A percentile compares a stretch with the other conserved stretches of the same genome.
Evolutionary conservation across 1,140 invertebrate genomes (phyloP).

Genomic region (Aphis gossypii): DNA sequence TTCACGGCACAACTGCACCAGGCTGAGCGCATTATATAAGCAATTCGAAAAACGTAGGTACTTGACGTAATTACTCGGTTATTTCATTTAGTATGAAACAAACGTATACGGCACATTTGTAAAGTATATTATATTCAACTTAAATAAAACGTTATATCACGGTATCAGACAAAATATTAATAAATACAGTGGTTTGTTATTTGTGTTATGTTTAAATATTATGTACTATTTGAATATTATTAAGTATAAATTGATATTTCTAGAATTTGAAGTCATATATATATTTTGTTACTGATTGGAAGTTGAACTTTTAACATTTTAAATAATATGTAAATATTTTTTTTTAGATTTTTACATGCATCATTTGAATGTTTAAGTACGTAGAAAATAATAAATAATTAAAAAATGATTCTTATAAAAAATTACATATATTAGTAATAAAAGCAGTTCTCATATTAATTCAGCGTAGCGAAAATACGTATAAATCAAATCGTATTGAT

Average conservation of each 20-base stretch:
- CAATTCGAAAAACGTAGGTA: neutral
- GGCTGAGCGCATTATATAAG: neutral
- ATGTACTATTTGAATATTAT: neutral
- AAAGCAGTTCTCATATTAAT: no score
- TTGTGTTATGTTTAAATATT: neutral
- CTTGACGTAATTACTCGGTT: neutral
- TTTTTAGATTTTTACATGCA: no score
- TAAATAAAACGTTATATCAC: neutral
- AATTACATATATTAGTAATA: no score
- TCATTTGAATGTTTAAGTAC: no score
- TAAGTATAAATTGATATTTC: neutral
- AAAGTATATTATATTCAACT: neutral
- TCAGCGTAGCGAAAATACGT: no score
- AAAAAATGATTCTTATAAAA: no score
- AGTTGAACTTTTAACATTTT: neutral
- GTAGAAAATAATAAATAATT: no score
- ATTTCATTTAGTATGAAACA: neutral
- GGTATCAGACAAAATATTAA: neutral
- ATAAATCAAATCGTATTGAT: no score
- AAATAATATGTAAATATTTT: no score
- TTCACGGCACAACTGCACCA: neutral
- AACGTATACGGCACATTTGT: neutral
- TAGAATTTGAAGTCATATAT: neutral
- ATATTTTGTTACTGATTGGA: neutral
- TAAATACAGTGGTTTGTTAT: neutral